Conservation (phyloP, 2,113 vertebrate species). For the Cyanoramphus novaezelandiae region DNA sequence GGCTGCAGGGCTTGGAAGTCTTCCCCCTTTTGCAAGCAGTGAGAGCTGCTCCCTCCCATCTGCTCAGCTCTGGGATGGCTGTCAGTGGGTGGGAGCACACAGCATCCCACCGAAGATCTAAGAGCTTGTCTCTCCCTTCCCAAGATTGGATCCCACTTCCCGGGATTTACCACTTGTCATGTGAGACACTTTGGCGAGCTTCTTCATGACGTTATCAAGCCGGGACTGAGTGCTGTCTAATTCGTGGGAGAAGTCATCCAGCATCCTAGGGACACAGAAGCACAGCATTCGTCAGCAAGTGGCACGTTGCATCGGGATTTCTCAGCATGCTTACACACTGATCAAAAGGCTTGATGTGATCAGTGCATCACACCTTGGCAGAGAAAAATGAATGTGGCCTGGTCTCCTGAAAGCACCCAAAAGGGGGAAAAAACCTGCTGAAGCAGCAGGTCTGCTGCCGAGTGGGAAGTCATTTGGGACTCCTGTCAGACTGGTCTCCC, state of each 20-base stretch:
- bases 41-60: not conserved
- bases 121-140: not conserved
- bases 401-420: not conserved
- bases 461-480: not conserved
- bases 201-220: constrained; percentile 97
- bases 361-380: not conserved
- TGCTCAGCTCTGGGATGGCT: not conserved
- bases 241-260: constrained; percentile 95
- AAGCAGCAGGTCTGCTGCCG: not conserved
- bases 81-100: not conserved
- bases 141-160: not conserved
- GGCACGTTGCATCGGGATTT: not conserved
- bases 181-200: constrained; percentile 96
- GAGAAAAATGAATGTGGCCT: accelerated
- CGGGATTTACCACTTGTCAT: constrained; percentile 93
- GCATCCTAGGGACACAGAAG: constrained; percentile 81
- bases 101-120: accelerated
- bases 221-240: constrained; percentile 92
- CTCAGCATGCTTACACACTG: accelerated
- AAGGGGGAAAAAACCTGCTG: not conserved
- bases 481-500: not conserved
- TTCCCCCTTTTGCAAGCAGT: not conserved
- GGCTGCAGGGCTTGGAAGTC: not conserved
- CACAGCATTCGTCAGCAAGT: not conserved
- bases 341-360: not conserved